Conservation (phyloP, 92 coral and sea anemone genomes). For the Chrysogorgia sp. region DNA sequence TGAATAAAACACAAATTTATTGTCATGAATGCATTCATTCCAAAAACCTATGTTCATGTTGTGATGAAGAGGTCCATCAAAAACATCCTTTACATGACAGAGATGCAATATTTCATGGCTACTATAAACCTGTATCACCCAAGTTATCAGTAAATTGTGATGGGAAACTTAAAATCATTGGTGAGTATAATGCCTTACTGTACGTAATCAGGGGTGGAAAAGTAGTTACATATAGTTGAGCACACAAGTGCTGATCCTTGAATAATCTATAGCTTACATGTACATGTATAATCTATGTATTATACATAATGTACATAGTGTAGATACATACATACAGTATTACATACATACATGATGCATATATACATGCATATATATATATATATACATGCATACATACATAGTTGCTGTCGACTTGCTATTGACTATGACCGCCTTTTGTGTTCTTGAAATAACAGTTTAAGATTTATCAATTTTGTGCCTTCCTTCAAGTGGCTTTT, state of each 20-base stretch:
- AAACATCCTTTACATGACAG: constrained; percentile 11
- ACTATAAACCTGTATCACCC: constrained; percentile 12
- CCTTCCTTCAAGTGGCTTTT: no score
- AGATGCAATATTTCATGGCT: constrained; percentile 11
- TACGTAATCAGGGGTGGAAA: neutral
- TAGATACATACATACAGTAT: no score
- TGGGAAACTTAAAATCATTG: neutral
- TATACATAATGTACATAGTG: no score
- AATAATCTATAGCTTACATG: no score
- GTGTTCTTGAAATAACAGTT: no score
- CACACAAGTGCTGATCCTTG: neutral
- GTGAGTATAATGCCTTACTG: neutral
- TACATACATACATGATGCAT: no score
- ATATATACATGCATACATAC: no score
- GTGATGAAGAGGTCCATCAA: constrained; percentile 14
- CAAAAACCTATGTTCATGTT: neutral
- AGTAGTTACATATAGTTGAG: neutral
- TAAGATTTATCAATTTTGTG: no score
- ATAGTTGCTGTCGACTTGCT: no score
- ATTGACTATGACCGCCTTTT: no score
- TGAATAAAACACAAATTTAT: neutral
- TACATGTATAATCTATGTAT: no score
- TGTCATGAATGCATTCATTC: neutral
- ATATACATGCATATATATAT: no score
- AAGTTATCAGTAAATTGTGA: constrained; percentile 3